Evolutionary conservation across 2,888 invertebrate genomes (phyloP).

Genomic region (Itoplectis maculator): DNA sequence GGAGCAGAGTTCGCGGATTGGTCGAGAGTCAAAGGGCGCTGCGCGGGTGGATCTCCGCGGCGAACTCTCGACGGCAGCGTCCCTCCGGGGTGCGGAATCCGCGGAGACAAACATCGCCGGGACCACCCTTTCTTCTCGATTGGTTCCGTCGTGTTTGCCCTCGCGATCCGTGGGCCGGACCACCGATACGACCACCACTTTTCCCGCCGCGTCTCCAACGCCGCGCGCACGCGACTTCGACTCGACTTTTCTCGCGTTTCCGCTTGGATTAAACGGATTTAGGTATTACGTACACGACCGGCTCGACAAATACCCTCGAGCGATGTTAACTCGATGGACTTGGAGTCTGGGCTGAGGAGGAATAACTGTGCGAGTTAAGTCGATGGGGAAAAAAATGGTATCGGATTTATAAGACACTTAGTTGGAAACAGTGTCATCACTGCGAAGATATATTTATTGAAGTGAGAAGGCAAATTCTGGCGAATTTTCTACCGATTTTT

Average conservation of each 20-base stretch:
- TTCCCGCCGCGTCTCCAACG: conserved; percentile 7
- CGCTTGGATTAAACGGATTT: conserved; percentile 62
- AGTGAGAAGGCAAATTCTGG: too few relatives aligned
- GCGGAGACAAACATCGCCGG: conserved; percentile 77
- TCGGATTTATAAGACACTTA: too few relatives aligned
- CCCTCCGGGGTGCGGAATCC: conserved; percentile 70
- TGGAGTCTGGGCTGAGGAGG: not conserved
- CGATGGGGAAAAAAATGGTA: too few relatives aligned
- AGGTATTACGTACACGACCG: conserved; percentile 56
- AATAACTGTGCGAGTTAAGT: not conserved
- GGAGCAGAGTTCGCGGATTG: conserved; percentile 65
- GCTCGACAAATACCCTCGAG: conserved; percentile 51
- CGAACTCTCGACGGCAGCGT: conserved; percentile 69
- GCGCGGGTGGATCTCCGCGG: conserved; percentile 25
- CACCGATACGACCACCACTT: conserved; percentile 65
- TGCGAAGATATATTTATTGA: too few relatives aligned
- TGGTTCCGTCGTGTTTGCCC: conserved; percentile 79
- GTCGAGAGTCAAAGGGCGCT: conserved; percentile 40
- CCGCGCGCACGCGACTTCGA: conserved; percentile 5
- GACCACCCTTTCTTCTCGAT: conserved; percentile 79
- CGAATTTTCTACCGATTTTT: too few relatives aligned
- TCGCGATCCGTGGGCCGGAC: conserved; percentile 70
- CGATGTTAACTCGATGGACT: conserved; percentile 1
- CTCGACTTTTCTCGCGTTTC: conserved; percentile 4
- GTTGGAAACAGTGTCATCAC: too few relatives aligned